phyloP scores from a whole-genome alignment of 1,140 invertebrate genomes.

The Anastatus disparis region DNA sequence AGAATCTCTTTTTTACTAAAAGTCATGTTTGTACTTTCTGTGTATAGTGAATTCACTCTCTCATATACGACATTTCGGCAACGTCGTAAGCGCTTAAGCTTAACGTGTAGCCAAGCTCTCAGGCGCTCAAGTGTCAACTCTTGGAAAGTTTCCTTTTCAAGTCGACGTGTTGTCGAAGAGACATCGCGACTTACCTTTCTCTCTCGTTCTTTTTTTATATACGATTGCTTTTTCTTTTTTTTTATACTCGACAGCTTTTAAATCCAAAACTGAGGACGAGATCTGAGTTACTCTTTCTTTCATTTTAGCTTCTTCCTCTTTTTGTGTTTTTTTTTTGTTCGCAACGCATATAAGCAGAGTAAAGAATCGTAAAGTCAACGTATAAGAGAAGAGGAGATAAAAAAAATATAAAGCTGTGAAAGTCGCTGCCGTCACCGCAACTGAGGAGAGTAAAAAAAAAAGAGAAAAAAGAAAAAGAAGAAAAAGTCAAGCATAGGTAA shows the following conservation, averaged over 20 bases:
- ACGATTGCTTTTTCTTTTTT: neutral
- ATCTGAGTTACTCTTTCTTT: slow-evolving; percentile 3
- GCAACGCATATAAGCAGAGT: no score
- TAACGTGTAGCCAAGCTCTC: no score
- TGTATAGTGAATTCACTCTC: neutral
- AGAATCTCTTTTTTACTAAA: slow-evolving; percentile 27
- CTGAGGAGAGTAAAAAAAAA: slow-evolving; percentile 40
- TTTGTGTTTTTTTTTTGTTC: no score
- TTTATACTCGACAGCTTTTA: neutral
- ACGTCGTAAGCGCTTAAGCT: neutral
- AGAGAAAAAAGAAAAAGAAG: neutral
- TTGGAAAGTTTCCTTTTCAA: neutral
- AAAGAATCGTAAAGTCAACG: no score
- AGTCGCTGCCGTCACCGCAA: neutral
- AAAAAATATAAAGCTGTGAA: slow-evolving; percentile 5
- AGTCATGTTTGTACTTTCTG: no score
- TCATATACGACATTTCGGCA: neutral
- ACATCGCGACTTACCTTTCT: neutral
- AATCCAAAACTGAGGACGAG: neutral
- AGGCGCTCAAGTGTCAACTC: neutral
- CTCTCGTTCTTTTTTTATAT: neutral
- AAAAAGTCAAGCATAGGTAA: slow-evolving; percentile 16
- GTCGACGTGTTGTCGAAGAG: neutral
- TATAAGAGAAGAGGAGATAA: neutral
- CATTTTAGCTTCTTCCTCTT: neutral